Base-by-base conservation (phyloP, 2,797 vertebrate species). In the Aulostomus chinensis region DNA sequence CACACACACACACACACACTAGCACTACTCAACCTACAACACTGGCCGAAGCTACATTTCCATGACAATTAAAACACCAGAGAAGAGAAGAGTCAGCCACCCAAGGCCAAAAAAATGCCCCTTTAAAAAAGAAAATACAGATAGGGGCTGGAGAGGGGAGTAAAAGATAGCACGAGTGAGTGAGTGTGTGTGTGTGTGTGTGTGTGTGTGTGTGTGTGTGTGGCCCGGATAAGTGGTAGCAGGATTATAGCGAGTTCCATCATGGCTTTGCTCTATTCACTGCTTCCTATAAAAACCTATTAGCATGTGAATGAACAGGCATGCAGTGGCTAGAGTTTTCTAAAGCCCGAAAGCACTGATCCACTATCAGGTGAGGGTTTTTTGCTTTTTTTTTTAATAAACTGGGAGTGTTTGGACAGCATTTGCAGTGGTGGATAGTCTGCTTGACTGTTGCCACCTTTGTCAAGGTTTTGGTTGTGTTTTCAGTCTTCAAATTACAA, bases 291-390 rank as follows among this genome's bases (percentile, higher is more conserved):
- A 74, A 85, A 83, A 83, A 86, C 68, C 69, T 76, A 87, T 87
- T 86, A 83, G 76, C 87, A 86, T 84, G 77, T 75, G 82, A 87
- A 89, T 86, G 79, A 80, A 74, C 51, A 53, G 70, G 64, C 77
- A 56, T 68, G 73, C 49, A 66, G 65, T 68, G 78, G 64, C 77
- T 53, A 54, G 67, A 59, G 67, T 70, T 79, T 69, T 76, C 34
- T 50, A 70, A 81, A 78, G 72, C 81, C 73, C 58, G 67, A 75
- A 68, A 62, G 76, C 75, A 68, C 84, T 61, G 76, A 84, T 80
- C 77, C 51, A 58, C 78, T 75, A 78, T 81, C 81, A 81, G 78
- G 74, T 81, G 71, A 80, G 80, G 7, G 4, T 22, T 22, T 22
- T 22, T 22, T 22, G 21, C 7, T 22, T 22, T 4, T 22, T 4